Base-by-base conservation (phyloP, 2,888 invertebrate species). In the Apomyelois bistriatella region DNA sequence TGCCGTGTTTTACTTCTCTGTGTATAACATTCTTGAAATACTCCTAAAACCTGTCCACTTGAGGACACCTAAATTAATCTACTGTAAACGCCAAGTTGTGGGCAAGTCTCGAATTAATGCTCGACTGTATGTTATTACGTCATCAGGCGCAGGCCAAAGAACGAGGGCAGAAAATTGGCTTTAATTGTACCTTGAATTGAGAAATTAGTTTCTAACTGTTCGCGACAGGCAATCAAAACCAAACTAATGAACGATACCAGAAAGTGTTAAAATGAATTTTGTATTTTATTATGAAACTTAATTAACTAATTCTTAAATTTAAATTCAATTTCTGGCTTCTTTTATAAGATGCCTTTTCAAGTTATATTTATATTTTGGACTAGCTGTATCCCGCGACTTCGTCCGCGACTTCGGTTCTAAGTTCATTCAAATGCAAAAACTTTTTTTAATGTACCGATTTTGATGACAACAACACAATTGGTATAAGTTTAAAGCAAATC, bases 61-160 rank as follows among this genome's bases (percentile, higher is more conserved):
- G 64, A 66, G 68, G 67, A n/a, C n/a, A n/a, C 22, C 64, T 72
- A 81, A 82, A 84, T 82, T 84, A 81, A 82, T 77, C 76, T 67
- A 57, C 48, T 30, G 57, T 60, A 22, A 58, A 65, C 55, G 56
- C 59, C 56, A 54, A 59, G 61, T 61, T 62, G 53, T 58, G 38
- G 28, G 28, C 17, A 17, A 38, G 7, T n/a, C 28, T 28, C 28
- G 12, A 42, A 42, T 1, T 22, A 42, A 42, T 28, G n/a, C 22
- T 2, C 22, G 40, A 41, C 15, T 40, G 40, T 50, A 48, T 37
- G 12, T 46, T 35, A 46, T 13, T 32, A 46, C 46, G 35, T 46
- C 46, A 15, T 46, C 15, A 32, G 6, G n/a, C 32, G 10, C 32
- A 46, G 15, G 16, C 46, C 15, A 32, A 32, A 13, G 9, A 9